phyloP scores from a whole-genome alignment of 2,888 invertebrate genomes.

The Stegophylla sp. region DNA sequence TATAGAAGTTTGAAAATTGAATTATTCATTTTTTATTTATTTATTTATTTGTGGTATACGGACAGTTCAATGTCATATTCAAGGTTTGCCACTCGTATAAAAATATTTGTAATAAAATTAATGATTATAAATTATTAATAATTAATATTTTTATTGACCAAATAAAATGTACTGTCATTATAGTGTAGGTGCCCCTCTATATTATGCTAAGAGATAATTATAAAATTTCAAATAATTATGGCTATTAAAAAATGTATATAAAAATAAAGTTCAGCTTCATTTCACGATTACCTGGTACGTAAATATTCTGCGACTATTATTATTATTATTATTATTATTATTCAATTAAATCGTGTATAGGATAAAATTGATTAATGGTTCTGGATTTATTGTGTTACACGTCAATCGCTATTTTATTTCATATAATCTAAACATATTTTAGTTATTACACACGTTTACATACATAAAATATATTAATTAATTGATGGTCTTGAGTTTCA shows the following conservation, averaged over 20 bases:
- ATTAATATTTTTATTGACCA: conserved; percentile 3
- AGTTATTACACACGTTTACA: no score
- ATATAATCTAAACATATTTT: no score
- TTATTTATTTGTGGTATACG: no score
- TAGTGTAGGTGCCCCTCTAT: no score
- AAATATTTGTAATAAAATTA: background rate
- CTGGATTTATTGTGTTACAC: no score
- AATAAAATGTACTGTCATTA: conserved; percentile 3
- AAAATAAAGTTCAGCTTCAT: background rate
- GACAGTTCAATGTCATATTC: conserved; percentile 34
- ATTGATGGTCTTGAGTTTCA: no score
- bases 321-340: background rate
- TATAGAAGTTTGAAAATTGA: background rate
- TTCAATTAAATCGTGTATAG: no score
- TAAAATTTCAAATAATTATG: background rate
- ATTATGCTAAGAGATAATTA: background rate
- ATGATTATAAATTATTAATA: conserved; percentile 8
- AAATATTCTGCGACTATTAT: no score
- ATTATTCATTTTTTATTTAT: conserved; percentile 1
- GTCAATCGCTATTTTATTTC: no score
- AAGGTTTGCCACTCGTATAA: background rate
- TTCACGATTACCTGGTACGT: background rate
- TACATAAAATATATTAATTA: no score
- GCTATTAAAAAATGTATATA: background rate
- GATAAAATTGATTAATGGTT: no score